Evolutionary conservation across 2,888 invertebrate species (phyloP).

Genomic region (Camptogramma bilineatum): DNA sequence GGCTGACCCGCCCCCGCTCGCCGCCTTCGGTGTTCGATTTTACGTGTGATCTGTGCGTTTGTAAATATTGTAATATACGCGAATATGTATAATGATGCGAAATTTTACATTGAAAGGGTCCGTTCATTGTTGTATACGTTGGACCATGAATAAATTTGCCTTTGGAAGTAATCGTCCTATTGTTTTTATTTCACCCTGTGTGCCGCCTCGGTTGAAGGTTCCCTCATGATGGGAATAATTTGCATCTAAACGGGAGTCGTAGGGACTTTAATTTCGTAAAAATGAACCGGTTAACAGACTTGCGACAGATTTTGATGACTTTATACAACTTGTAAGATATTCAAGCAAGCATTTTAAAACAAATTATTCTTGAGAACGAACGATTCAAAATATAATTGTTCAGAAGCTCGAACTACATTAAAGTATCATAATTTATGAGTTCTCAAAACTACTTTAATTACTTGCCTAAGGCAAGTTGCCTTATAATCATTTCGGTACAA

Average conservation of each 20-base stretch:
- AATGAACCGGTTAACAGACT: constrained; percentile 9
- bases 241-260: constrained; percentile 39
- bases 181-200: constrained; percentile 45
- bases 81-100: constrained; percentile 73
- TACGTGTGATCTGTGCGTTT: constrained; percentile 66
- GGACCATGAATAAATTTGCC: constrained; percentile 85
- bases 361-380: too few species aligned
- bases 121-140: constrained; percentile 83
- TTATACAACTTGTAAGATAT: background rate
- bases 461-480: too few species aligned
- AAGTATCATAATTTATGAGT: background rate
- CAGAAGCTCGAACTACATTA: background rate
- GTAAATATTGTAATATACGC: constrained; percentile 83
- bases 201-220: constrained; percentile 33
- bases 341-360: too few species aligned
- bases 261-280: constrained; percentile 18
- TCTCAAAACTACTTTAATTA: background rate
- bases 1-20: constrained; percentile 66
- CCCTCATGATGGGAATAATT: constrained; percentile 35
- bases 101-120: constrained; percentile 84
- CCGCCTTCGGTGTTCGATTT: constrained; percentile 72
- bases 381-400: background rate
- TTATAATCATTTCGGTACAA: background rate
- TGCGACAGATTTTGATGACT: constrained; percentile 2
- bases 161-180: constrained; percentile 66